Evolutionary conservation across 2,888 invertebrate species (phyloP), one percentile per base, ranked within the genome.

Genomic region (Diaperis boleti): DNA sequence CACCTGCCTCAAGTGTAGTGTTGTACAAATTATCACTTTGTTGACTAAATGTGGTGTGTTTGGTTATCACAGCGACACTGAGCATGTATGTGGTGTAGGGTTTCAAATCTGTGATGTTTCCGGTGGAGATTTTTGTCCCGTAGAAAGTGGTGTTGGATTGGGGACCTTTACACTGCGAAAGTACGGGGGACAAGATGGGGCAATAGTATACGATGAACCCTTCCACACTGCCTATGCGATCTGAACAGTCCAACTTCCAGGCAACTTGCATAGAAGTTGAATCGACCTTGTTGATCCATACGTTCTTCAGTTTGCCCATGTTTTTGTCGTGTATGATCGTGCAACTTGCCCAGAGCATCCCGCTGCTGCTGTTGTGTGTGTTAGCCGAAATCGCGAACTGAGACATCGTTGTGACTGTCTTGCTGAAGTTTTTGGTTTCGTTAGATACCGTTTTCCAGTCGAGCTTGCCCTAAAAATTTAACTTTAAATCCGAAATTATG

Each of bases 371-470:
- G 2, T 79, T 79, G 0, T 82, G 80, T 35, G 87, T 88, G 74
- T 94, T 93, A 0, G 92, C 92, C 3, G 94, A 88, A 64, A 95
- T 91, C 1, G 94, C 94, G 83, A 94, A 92, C 74, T 87, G 92
- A 76, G 87, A 90, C 35, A 86, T 85, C 62, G 82, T 82, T 52
- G 87, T 85, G 13, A 90, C 83, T 15, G 87, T 85, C 70, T 89
- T 84, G 41, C 88, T 87, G 75, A 87, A 78, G 18, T 81, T 76
- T 10, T 76, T 82, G 73, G 83, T 81, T 78, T 85, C 79, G 69
- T 82, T 76, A 1, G 84, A 72, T 2, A 89, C 84, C 56, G 83
- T 82, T 11, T 81, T 81, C 85, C 89, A 89, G 69, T 87, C 83
- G 49, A 90, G 82, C 55, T 85, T 84, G 11, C 88, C 89, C 86